Base-by-base conservation (phyloP, 1,140 invertebrate species). In the Bradysia coprophila region DNA sequence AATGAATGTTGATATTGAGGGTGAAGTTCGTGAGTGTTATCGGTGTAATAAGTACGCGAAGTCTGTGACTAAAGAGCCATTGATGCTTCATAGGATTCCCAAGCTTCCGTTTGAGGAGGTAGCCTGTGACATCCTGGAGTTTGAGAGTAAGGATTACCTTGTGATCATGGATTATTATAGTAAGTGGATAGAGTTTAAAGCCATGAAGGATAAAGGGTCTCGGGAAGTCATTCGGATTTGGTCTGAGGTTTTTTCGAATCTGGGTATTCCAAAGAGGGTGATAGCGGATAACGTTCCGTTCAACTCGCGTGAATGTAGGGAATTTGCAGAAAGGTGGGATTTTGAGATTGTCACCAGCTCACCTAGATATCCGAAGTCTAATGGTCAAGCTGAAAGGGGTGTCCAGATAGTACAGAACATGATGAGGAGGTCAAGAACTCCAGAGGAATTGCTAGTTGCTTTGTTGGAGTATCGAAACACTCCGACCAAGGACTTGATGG, bases 1-100 rank as follows among this genome's bases (percentile, higher is more conserved):
- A 1, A 57, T 66, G 49, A 48, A 48, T 21, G 45, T 44, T 13
- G 43, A 63, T 36, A 51, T 63, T 8, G 50, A 57, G 32, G 43
- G 46, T 19, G 9, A 44, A 10, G 49, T 61, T 11, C 32, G 45
- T 11, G 21, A 39, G 1, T 65, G 55, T 45, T 19, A 37, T 1
- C 11, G 45, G 2, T 61, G 57, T 54, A 46, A 55, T 41, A 44
- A 37, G 4, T 55, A 46, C 41, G 41, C 45, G 42, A 51, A 46
- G 38, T 43, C 20, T 21, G 54, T 55, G 40, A 15, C 22, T 4
- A 54, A 55, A 44, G 48, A 61, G 49, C 46, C 54, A 0, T 36
- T 58, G 16, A 20, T 53, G 36, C 28, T 42, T 11, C 47, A 50
- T 40, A 44, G 50, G 16, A 22, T 55, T 4, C 53, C 59, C 11